Percentiles rank a stretch among this genome's conserved stretches.
Evolutionary conservation across 2,113 vertebrate species (phyloP).

Genomic region (Siniperca knerii): DNA sequence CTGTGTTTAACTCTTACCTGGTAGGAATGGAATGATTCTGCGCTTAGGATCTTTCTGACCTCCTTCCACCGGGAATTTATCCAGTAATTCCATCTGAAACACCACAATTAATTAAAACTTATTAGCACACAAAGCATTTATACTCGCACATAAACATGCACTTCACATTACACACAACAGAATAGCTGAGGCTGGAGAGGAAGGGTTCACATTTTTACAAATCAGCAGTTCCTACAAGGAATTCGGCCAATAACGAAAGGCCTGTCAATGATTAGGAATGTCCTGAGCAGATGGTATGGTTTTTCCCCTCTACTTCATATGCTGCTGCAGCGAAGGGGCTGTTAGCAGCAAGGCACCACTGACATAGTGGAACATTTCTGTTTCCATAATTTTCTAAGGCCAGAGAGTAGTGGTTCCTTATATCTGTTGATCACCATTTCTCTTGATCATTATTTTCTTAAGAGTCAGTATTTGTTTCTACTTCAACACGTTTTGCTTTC

Average conservation of each 20-base stretch:
- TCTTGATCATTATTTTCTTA: background rate
- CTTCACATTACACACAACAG: constrained; percentile 33
- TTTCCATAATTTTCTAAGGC: constrained; percentile 39
- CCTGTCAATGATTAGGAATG: constrained; percentile 76
- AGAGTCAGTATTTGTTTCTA: background rate
- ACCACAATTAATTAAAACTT: constrained; percentile 31
- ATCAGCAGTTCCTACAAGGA: constrained; percentile 75
- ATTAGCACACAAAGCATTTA: constrained; percentile 30
- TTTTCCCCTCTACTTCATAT: constrained; percentile 60
- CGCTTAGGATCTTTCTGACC: constrained; percentile 99
- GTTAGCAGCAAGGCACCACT: constrained; percentile 56
- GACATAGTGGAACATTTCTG: constrained; percentile 80
- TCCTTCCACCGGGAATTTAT: constrained; percentile 99
- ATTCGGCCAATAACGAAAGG: constrained; percentile 65
- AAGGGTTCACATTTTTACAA: constrained; percentile 60
- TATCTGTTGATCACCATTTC: background rate
- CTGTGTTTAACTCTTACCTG: constrained; percentile 84
- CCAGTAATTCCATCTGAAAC: constrained; percentile 97
- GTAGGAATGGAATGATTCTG: constrained; percentile 97
- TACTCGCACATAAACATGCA: constrained; percentile 10
- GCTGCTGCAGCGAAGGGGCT: constrained; percentile 53
- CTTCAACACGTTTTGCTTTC: background rate
- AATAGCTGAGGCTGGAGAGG: constrained; percentile 25
- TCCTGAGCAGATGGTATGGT: constrained; percentile 77
- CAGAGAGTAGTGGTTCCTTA: constrained; percentile 18